Conservation (phyloP, 2,888 invertebrate genomes). For the Salticus scenicus region DNA sequence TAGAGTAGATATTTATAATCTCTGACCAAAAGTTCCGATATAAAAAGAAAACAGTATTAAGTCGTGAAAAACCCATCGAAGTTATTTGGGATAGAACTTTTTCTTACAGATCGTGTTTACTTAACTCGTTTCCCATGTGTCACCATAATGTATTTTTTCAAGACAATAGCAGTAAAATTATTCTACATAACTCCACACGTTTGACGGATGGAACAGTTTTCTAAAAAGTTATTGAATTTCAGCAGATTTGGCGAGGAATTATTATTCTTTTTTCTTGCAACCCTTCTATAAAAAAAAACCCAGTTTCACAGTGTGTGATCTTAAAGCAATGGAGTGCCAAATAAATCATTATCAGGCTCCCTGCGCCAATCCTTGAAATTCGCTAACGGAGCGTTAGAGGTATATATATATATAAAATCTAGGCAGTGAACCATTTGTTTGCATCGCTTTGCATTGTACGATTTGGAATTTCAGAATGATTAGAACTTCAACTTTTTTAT, state of each 20-base stretch:
- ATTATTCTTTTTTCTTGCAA: conserved; percentile 30
- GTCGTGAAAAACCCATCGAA: no score
- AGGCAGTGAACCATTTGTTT: conserved; percentile 25
- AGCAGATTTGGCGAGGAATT: conserved; percentile 2
- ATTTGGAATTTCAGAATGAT: conserved; percentile 15
- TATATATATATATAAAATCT: conserved; percentile 68
- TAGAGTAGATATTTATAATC: no score
- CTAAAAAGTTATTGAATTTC: conserved; percentile 13
- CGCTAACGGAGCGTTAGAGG: conserved; percentile 53
- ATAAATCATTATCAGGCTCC: conserved; percentile 68
- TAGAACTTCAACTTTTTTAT: conserved; percentile 39
- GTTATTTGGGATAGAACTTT: no score
- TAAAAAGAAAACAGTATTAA: no score
- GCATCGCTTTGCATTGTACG: background rate
- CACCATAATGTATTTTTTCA: background rate
- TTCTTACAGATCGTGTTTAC: no score
- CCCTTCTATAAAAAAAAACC: conserved; percentile 44
- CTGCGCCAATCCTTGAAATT: conserved; percentile 67
- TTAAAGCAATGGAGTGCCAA: conserved; percentile 64
- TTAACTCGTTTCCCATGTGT: background rate
- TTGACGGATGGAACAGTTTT: conserved; percentile 16
- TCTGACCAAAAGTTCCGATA: no score
- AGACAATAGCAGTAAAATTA: background rate
- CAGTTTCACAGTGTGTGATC: conserved; percentile 63
- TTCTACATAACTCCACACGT: conserved; percentile 17